phyloP scores from a whole-genome alignment of 2,797 vertebrate species.

The Channallabes apus region DNA sequence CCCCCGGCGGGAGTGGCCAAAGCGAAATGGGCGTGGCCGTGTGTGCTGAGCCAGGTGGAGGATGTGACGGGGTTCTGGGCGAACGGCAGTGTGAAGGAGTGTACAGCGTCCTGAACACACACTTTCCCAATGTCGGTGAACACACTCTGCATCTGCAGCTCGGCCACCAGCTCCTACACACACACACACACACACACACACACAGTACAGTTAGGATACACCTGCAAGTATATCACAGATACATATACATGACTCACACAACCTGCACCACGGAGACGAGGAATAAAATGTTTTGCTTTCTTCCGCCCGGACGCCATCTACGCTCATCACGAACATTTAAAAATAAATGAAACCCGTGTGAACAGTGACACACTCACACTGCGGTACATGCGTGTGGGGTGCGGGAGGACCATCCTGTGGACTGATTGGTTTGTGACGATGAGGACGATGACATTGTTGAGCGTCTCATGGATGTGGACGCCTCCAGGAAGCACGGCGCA shows the following conservation, averaged over 20 bases:
- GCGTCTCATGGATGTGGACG: conserved; percentile 83
- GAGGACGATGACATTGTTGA: conserved; percentile 83
- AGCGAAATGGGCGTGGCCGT: conserved; percentile 87
- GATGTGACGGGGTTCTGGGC: conserved; percentile 71
- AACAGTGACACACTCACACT: conserved; percentile 77
- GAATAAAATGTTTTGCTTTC: background rate
- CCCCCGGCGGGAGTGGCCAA: conserved; percentile 83
- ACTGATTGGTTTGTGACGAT: conserved; percentile 85
- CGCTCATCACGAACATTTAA: background rate
- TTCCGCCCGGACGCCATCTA: background rate
- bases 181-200: conserved; percentile 15
- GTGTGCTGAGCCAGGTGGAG: conserved; percentile 81
- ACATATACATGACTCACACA: background rate
- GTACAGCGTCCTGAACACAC: conserved; percentile 80
- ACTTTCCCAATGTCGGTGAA: conserved; percentile 89
- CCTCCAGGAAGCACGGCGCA: conserved; percentile 84
- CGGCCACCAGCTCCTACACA: conserved; percentile 83
- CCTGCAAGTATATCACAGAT: background rate
- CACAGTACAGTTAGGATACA: background rate
- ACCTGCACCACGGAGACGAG: background rate
- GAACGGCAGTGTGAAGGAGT: conserved; percentile 78
- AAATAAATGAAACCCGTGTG: background rate
- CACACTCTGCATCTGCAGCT: conserved; percentile 90
- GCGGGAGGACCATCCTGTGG: conserved; percentile 86
- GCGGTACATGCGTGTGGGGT: conserved; percentile 86